Percentiles rank a stretch among this genome's conserved stretches.
Evolutionary conservation across 2,113 vertebrate genomes (phyloP).

Genomic region (Myrmecophaga tridactyla): DNA sequence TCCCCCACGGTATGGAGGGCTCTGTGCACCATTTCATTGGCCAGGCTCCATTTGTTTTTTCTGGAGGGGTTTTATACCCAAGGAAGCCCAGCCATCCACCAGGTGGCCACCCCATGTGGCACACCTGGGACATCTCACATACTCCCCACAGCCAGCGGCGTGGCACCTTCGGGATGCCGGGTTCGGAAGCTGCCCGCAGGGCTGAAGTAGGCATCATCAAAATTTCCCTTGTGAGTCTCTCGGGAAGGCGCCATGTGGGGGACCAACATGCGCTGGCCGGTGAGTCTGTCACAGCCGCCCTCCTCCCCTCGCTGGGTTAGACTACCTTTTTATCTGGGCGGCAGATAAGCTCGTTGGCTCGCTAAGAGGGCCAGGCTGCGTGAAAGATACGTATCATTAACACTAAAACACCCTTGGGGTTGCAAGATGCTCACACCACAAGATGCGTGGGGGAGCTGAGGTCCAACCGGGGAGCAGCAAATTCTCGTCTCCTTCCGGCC

Average conservation of each 20-base stretch:
- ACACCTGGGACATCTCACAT: not conserved
- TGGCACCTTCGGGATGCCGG: not conserved
- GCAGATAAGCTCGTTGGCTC: not conserved
- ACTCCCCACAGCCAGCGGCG: not conserved
- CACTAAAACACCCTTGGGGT: rapidly evolving
- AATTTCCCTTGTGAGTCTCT: not conserved
- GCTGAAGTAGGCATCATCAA: not conserved
- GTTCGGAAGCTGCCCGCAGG: not conserved
- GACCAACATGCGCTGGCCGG: rapidly evolving
- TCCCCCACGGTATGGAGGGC: not conserved
- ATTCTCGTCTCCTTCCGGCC: not conserved
- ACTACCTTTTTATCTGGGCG: not conserved
- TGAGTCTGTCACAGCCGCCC: not conserved
- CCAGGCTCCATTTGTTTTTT: not conserved
- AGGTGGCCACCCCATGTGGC: not conserved
- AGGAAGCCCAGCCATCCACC: not conserved
- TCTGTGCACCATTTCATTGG: not conserved
- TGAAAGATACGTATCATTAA: not conserved
- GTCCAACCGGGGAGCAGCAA: not conserved
- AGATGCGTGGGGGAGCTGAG: not conserved
- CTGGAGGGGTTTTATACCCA: not conserved
- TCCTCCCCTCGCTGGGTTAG: not conserved
- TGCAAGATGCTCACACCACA: not conserved
- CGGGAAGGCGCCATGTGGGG: not conserved
- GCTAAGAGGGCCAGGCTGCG: not conserved